Evolutionary conservation across 2,888 invertebrate species (phyloP).

Genomic region (Abscondita cerata): DNA sequence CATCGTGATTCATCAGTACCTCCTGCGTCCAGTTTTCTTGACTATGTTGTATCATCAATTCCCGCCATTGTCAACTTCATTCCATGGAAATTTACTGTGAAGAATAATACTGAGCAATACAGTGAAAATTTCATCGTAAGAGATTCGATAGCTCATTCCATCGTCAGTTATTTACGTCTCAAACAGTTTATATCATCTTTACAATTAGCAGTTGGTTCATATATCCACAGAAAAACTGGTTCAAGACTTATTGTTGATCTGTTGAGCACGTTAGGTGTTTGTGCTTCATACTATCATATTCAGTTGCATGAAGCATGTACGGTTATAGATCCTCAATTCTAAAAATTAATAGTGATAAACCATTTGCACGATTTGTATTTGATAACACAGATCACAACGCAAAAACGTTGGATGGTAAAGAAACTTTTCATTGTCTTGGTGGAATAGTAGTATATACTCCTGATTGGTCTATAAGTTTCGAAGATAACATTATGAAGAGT

Average conservation of each 20-base stretch:
- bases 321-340: neutral
- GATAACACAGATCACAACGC: conserved; percentile 1
- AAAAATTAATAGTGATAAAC: neutral
- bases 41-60: neutral
- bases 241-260: neutral
- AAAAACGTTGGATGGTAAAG: no score
- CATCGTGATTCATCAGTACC: neutral
- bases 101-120: no score
- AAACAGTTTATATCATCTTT: conserved; percentile 2
- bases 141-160: neutral
- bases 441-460: no score
- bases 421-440: no score
- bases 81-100: neutral
- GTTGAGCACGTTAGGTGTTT: neutral
- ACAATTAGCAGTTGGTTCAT: neutral
- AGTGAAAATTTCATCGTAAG: neutral
- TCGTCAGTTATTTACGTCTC: neutral
- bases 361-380: neutral
- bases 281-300: conserved; percentile 2
- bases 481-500: neutral
- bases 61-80: neutral
- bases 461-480: neutral
- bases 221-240: neutral
- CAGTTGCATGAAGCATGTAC: conserved; percentile 1
- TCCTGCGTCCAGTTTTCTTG: neutral